phyloP scores from a whole-genome alignment of 2,888 invertebrate genomes.

The Drosophila antonietae region DNA sequence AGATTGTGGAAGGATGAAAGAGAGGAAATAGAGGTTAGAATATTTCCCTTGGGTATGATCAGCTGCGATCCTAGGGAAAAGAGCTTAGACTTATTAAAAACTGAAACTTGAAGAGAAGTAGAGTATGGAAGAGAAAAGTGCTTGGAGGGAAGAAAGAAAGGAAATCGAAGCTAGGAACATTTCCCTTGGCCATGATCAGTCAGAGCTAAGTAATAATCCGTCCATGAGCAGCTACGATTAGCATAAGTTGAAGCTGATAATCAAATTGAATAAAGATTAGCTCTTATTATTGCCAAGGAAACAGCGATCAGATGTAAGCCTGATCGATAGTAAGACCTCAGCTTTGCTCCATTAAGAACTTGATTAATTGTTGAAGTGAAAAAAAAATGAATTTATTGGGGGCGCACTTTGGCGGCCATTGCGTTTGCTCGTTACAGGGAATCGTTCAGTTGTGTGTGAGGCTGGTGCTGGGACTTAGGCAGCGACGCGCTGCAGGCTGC shows the following conservation, averaged over 20 bases:
- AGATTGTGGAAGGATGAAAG: background rate
- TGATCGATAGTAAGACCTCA: background rate
- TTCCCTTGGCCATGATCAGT: background rate
- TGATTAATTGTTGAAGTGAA: background rate
- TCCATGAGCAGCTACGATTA: too few relatives aligned
- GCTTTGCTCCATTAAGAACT: background rate
- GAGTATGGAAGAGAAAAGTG: background rate
- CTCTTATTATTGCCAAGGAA: too few relatives aligned
- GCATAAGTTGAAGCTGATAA: too few relatives aligned
- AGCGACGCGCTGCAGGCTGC: slow-evolving; percentile 13
- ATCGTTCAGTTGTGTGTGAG: background rate
- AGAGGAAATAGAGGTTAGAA: background rate
- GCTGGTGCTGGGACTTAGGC: slow-evolving; percentile 1
- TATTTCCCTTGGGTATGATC: background rate
- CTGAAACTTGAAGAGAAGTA: too few relatives aligned
- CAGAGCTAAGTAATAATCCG: too few relatives aligned
- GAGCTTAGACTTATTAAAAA: too few relatives aligned
- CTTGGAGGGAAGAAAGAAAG: too few relatives aligned
- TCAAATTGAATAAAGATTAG: too few relatives aligned
- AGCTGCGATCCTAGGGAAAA: background rate
- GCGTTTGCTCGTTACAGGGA: slow-evolving; percentile 33
- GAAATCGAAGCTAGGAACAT: too few relatives aligned
- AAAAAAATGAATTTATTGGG: slow-evolving; percentile 52
- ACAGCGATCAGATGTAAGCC: too few relatives aligned
- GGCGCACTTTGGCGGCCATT: slow-evolving; percentile 27